Conservation (phyloP, 2,888 invertebrate species). For the Drosophila testacea region DNA sequence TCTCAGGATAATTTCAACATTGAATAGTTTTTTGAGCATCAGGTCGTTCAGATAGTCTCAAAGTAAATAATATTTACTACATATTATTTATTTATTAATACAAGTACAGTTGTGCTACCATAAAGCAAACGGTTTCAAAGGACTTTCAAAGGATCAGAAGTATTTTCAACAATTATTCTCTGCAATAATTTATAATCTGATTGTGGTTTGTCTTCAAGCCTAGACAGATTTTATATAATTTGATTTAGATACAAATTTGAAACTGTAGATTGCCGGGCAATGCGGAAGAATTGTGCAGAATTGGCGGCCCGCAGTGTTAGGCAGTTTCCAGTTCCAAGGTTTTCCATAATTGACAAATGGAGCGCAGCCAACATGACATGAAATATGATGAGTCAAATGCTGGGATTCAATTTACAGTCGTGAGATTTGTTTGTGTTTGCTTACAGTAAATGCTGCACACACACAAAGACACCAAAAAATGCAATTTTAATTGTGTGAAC, state of each 20-base stretch:
- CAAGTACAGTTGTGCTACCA: too few species aligned
- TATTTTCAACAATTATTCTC: too few species aligned
- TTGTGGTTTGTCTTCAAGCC: slow-evolving; percentile 1
- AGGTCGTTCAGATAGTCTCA: too few species aligned
- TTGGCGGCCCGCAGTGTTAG: slow-evolving; percentile 31
- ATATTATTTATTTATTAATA: too few species aligned
- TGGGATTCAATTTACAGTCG: background rate
- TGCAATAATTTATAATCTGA: background rate
- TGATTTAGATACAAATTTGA: slow-evolving; percentile 12
- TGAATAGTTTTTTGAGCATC: too few species aligned
- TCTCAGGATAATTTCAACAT: too few species aligned
- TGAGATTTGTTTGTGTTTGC: slow-evolving; percentile 22
- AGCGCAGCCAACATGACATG: slow-evolving; percentile 24
- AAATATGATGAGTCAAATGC: slow-evolving; percentile 26
- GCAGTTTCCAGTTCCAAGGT: slow-evolving; percentile 21
- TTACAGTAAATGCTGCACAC: slow-evolving; percentile 9
- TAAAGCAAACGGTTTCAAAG: too few species aligned
- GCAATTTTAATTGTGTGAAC: slow-evolving; percentile 69
- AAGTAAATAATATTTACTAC: too few species aligned
- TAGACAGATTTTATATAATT: slow-evolving; percentile 11
- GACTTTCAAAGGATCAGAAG: too few species aligned
- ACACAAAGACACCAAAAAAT: slow-evolving; percentile 38
- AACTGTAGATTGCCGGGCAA: slow-evolving; percentile 27
- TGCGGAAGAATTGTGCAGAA: slow-evolving; percentile 45
- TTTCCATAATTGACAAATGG: slow-evolving; percentile 27